Evolutionary conservation across 2,797 vertebrate genomes (phyloP).

Genomic region (Siniperca undulata): DNA sequence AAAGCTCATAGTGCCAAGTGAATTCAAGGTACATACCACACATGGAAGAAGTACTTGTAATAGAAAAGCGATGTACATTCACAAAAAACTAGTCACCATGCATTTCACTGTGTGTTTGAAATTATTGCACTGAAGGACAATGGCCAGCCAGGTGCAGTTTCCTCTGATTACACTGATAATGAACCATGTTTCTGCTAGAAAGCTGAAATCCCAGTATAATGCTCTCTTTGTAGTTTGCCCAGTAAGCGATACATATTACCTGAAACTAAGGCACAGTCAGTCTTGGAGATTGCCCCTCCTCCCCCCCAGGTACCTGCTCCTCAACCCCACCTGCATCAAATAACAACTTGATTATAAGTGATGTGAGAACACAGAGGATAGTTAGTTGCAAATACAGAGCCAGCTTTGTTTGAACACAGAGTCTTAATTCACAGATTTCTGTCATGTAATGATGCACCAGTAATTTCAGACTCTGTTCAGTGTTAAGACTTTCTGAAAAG

Average conservation of each 20-base stretch:
- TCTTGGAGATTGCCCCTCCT: slow-evolving; percentile 50
- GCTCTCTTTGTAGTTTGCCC: slow-evolving; percentile 62
- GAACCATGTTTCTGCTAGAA: slow-evolving; percentile 51
- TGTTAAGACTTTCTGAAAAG: slow-evolving; percentile 11
- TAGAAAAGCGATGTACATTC: not conserved
- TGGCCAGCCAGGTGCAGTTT: slow-evolving; percentile 33
- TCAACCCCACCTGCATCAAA: slow-evolving; percentile 53
- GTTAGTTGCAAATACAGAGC: slow-evolving; percentile 56
- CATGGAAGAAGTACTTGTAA: not conserved
- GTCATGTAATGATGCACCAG: slow-evolving; percentile 40
- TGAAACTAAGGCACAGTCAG: slow-evolving; percentile 56
- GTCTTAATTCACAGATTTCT: slow-evolving; percentile 46
- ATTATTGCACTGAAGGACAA: not conserved
- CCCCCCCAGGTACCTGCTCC: not conserved
- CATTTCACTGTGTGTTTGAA: not conserved
- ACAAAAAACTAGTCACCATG: not conserved
- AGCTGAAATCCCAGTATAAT: slow-evolving; percentile 61
- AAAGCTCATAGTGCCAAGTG: slow-evolving; percentile 96
- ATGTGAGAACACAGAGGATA: slow-evolving; percentile 66
- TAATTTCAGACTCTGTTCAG: slow-evolving; percentile 24
- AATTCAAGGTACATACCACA: slow-evolving; percentile 93
- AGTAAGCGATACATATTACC: slow-evolving; percentile 50
- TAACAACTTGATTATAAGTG: slow-evolving; percentile 71
- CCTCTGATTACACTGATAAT: slow-evolving; percentile 54
- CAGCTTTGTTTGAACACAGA: slow-evolving; percentile 69